These are phyloP conservation scores for Cichladusa arquata DNA, from an alignment of 2,113 vertebrate genomes.

Conservation along the genomic window DNA sequence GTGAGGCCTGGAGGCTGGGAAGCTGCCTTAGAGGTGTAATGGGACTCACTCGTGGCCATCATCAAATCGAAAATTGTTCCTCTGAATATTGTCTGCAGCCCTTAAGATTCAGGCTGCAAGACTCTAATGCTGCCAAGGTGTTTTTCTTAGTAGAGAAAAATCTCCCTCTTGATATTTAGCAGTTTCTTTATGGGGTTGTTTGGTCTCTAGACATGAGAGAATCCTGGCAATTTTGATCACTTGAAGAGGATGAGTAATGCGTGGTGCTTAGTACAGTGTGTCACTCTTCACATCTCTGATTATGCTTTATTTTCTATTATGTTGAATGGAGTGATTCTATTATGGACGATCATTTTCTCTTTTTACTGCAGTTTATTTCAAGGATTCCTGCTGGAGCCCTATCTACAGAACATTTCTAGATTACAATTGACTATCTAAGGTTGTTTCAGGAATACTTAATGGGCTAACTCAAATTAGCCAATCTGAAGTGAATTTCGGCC, in stretches of 20 bases:
- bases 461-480: constrained; percentile 38
- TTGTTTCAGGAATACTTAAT: constrained; percentile 55
- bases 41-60: constrained; percentile 12
- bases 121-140: constrained; percentile 28
- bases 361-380: constrained; percentile 34
- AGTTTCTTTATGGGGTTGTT: constrained; percentile 34
- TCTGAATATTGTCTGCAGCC: constrained; percentile 56
- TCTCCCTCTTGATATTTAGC: constrained; percentile 44
- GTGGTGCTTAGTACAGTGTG: constrained; percentile 15
- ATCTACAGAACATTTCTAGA: constrained; percentile 33
- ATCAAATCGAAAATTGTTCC: constrained; percentile 29
- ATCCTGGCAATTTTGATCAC: constrained; percentile 38
- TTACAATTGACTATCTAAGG: constrained; percentile 36
- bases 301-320: constrained; percentile 68
- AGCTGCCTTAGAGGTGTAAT: constrained; percentile 43
- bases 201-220: constrained; percentile 22
- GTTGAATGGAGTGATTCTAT: constrained; percentile 57
- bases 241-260: constrained; percentile 23
- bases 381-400: constrained; percentile 46
- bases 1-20: not conserved
- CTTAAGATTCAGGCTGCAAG: constrained; percentile 41
- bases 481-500: constrained; percentile 23
- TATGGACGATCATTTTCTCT: constrained; percentile 53
- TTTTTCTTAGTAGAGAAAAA: constrained; percentile 4
- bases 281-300: constrained; percentile 45